These are phyloP conservation scores for Enhydra lutris DNA, from an alignment of 2,113 vertebrate species.

Conservation along the genomic window DNA sequence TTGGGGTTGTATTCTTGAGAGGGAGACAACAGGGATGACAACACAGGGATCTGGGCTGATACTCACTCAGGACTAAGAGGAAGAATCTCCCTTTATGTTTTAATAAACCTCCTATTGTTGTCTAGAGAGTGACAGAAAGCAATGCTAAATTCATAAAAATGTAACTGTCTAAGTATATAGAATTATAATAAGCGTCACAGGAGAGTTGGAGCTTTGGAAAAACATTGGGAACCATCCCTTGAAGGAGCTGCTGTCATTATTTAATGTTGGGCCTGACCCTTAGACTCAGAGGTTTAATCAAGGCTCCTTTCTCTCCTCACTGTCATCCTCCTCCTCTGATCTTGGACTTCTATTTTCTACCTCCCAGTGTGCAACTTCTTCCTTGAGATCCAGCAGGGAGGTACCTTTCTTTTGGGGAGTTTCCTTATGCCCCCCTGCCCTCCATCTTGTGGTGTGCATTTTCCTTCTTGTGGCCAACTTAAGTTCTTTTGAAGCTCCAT, in stretches of 20 bases:
- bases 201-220: slow-evolving; percentile 51
- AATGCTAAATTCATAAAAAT: slow-evolving; percentile 81
- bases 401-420: not conserved
- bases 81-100: slow-evolving; percentile 78
- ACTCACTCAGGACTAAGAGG: slow-evolving; percentile 68
- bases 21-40: not conserved
- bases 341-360: not conserved
- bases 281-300: not conserved
- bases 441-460: not conserved
- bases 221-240: not conserved
- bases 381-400: not conserved
- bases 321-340: not conserved
- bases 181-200: slow-evolving; percentile 77
- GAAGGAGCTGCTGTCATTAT: not conserved
- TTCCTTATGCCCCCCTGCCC: not conserved
- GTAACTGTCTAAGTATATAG: slow-evolving; percentile 78
- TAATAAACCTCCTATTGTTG: slow-evolving; percentile 80
- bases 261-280: not conserved
- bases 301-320: not conserved
- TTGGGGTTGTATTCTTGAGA: not conserved
- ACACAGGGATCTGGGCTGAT: slow-evolving; percentile 49
- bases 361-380: not conserved
- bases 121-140: slow-evolving; percentile 81
- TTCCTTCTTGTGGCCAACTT: not conserved
- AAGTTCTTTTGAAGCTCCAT: not conserved